These are phyloP conservation scores for Limnodromus scolopaceus DNA, from an alignment of 2,797 vertebrate genomes.

Conservation along the genomic window DNA sequence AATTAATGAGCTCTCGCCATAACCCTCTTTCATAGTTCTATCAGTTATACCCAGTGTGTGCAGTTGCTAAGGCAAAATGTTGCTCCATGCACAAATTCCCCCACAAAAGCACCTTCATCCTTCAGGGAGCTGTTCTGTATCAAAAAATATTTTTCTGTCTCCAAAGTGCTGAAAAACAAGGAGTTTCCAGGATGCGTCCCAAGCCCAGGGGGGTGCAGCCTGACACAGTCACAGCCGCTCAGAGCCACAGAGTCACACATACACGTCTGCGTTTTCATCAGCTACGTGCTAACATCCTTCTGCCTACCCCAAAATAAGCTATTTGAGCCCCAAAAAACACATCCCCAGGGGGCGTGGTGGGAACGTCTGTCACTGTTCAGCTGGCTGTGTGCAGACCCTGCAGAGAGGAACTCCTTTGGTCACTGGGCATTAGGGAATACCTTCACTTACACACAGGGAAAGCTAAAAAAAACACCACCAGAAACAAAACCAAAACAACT, in stretches of 20 bases:
- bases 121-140: too few relatives aligned
- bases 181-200: background rate
- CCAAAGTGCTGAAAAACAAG: background rate
- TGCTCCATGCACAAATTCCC: background rate
- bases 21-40: background rate
- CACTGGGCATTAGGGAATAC: background rate
- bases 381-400: background rate
- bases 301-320: background rate
- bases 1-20: background rate
- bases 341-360: rapidly evolving
- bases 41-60: background rate
- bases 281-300: background rate
- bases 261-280: background rate
- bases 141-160: conserved; percentile 18
- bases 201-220: background rate
- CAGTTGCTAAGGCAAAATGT: background rate
- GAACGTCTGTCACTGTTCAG: background rate
- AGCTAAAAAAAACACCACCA: background rate
- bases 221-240: background rate
- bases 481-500: background rate
- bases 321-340: background rate
- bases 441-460: background rate
- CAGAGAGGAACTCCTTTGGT: background rate
- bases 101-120: background rate
- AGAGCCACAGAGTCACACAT: background rate